Evolutionary conservation across 2,113 vertebrate genomes (phyloP), one percentile per base, ranked within the genome.

Genomic region (Cygnus atratus): DNA sequence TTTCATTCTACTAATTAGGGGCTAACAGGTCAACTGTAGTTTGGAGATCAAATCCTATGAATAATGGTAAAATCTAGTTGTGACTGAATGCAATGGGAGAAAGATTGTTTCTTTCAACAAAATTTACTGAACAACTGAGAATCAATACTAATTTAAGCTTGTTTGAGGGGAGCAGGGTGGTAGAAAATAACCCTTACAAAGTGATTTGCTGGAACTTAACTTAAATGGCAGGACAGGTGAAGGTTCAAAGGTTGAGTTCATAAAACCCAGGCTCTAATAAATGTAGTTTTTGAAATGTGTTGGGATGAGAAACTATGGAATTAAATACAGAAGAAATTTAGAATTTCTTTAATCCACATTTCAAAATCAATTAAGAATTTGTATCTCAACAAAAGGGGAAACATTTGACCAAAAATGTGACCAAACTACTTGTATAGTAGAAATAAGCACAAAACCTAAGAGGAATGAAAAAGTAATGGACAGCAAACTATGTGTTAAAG

Each of bases 121-220:
- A 94, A 62, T 74, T 82, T 37, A 39, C 37, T 31, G 33, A 58
- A 52, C 14, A 33, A 13, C 26, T 78, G 82, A 62, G 10, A 90
- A 94, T 54, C 44, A 70, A 35, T 74, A 46, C 28, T 35, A 39
- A 52, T 61, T 73, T 71, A 70, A 77, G 70, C 11, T 33, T 68
- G 33, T 44, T n/a, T 70, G 22, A 81, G 33, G n/a, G 20, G 37
- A 72, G 16, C 1, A 33, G 6, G 16, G 20, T 80, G 28, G 31
- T 57, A 76, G 58, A 73, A 93, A 88, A 66, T 16, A 94, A 81
- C 9, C 33, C 35, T 84, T 91, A 59, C 16, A 77, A 76, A 91
- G 33, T 11, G 17, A 65, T 3, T 28, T 73, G 33, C 61, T 6
- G 35, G 39, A 81, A 55, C 52, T 90, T 74, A 77, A 86, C 70